Evolutionary conservation across 2,113 vertebrate genomes (phyloP).

Genomic region (Helogale parvula): DNA sequence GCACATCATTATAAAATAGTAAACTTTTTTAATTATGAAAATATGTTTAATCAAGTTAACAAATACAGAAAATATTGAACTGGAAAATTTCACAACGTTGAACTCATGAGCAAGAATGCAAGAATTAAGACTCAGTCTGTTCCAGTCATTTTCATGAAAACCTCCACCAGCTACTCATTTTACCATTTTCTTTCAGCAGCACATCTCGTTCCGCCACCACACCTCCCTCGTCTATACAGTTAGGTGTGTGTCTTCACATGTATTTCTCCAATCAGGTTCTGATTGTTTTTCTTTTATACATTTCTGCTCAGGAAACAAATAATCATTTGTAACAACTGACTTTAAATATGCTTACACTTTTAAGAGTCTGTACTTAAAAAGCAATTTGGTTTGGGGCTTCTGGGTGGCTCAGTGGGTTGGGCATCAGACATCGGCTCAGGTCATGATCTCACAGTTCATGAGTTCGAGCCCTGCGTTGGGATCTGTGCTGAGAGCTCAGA

Average conservation of each 20-base stretch:
- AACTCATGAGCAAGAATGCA: slow-evolving; percentile 62
- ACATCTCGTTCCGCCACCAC: background rate
- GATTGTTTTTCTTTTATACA: slow-evolving; percentile 41
- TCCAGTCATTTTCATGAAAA: background rate
- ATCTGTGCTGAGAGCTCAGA: no score
- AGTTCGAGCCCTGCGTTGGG: no score
- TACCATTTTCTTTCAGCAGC: slow-evolving; percentile 20
- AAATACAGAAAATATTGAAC: slow-evolving; percentile 66
- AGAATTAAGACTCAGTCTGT: slow-evolving; percentile 49
- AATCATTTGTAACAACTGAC: slow-evolving; percentile 48
- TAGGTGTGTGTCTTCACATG: background rate
- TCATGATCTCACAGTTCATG: no score
- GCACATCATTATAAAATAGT: slow-evolving; percentile 62
- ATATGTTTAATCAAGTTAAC: slow-evolving; percentile 80
- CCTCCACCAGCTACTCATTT: background rate
- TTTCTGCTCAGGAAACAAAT: slow-evolving; percentile 30
- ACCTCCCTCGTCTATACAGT: background rate
- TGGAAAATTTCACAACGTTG: slow-evolving; percentile 71
- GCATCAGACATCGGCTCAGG: no score
- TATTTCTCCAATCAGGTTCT: background rate
- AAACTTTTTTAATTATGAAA: slow-evolving; percentile 71
- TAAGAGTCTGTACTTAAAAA: slow-evolving; percentile 51
- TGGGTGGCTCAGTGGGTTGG: no score
- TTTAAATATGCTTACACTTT: slow-evolving; percentile 53
- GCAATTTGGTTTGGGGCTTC: background rate